Conservation (phyloP, 1,140 invertebrate genomes). For the Drosophila tropicalis region DNA sequence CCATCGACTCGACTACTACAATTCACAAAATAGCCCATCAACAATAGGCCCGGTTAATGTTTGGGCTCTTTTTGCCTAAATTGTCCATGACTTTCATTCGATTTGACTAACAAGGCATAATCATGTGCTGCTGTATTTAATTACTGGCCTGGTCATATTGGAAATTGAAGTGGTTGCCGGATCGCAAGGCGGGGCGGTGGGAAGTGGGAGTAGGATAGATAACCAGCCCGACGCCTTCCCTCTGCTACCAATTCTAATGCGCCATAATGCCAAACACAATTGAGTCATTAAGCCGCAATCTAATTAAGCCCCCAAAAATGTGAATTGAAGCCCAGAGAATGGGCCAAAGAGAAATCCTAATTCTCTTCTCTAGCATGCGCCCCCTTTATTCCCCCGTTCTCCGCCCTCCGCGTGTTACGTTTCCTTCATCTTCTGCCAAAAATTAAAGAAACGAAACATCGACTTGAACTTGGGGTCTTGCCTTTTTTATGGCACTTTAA, state of each 20-base stretch:
- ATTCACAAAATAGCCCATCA: constrained; percentile 59
- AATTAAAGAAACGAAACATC: constrained; percentile 32
- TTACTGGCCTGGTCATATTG: constrained; percentile 65
- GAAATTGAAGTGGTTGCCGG: constrained; percentile 44
- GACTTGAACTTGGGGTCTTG: constrained; percentile 18
- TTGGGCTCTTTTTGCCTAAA: constrained; percentile 30
- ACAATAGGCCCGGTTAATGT: constrained; percentile 22
- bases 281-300: constrained; percentile 79
- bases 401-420: constrained; percentile 46
- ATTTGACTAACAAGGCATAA: constrained; percentile 78
- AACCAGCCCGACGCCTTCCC: too few species aligned
- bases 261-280: constrained; percentile 72
- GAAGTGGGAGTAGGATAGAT: not conserved
- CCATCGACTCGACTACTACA: constrained; percentile 22
- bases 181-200: not conserved
- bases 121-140: constrained; percentile 79
- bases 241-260: constrained; percentile 46
- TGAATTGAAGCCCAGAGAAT: constrained; percentile 53
- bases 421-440: constrained; percentile 53
- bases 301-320: constrained; percentile 77
- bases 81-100: constrained; percentile 67
- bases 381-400: not conserved
- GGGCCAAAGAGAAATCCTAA: constrained; percentile 23
- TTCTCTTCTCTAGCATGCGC: not conserved
- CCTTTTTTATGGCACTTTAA: constrained; percentile 70